Percentiles rank a stretch among this genome's conserved stretches.
Evolutionary conservation across 2,888 invertebrate genomes (phyloP).

Genomic region (Stratiomys singularior): DNA sequence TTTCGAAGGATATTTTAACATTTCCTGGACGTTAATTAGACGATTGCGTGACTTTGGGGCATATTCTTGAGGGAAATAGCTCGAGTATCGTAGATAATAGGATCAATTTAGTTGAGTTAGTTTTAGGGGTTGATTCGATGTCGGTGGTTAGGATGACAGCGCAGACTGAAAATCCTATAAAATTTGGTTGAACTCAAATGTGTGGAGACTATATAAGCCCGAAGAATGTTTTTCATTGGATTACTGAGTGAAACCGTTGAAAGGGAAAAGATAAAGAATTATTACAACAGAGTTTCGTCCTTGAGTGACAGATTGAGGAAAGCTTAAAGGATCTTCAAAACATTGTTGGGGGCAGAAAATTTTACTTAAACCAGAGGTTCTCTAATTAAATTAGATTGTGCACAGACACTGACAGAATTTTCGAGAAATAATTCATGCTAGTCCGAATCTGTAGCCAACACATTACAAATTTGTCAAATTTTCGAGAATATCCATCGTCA

Average conservation of each 20-base stretch:
- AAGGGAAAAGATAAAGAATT: background rate
- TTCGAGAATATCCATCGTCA: too few relatives aligned
- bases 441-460: too few relatives aligned
- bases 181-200: background rate
- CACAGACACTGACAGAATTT: too few relatives aligned
- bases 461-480: too few relatives aligned
- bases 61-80: slow-evolving; percentile 38
- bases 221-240: slow-evolving; percentile 33
- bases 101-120: slow-evolving; percentile 46
- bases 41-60: slow-evolving; percentile 47
- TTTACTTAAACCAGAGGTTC: too few relatives aligned
- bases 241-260: background rate
- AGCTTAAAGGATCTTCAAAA: too few relatives aligned
- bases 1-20: slow-evolving; percentile 45
- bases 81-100: slow-evolving; percentile 47
- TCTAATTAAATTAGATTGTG: too few relatives aligned
- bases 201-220: slow-evolving; percentile 16
- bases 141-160: background rate
- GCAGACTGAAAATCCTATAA: background rate
- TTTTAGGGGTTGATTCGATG: slow-evolving; percentile 20
- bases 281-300: background rate
- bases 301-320: background rate
- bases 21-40: slow-evolving; percentile 47
- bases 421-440: too few relatives aligned
- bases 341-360: too few relatives aligned